Evolutionary conservation across 2,113 vertebrate species (phyloP), one percentile per base, ranked within the genome.

Genomic region (Corythornis vintsioides): DNA sequence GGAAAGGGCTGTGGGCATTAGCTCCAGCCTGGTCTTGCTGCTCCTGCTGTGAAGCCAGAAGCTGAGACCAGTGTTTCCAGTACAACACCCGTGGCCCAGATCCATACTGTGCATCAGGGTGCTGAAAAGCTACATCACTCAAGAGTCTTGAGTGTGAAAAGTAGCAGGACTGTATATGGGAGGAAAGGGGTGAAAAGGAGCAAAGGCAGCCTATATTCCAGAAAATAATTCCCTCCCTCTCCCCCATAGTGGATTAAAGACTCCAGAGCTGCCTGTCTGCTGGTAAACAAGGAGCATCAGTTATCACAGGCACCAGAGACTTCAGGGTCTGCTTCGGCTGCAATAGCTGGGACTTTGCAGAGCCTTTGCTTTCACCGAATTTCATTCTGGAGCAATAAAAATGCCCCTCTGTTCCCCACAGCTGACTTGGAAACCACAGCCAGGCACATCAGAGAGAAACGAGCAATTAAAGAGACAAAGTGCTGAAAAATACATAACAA

Each of bases 401-500:
- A 81, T 77, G 60, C 61, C 61, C 52, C 79, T 91, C 81, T 91
- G 52, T 71, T 97, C 77, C 74, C 87, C 63, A 53, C 87, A 89
- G 88, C 83, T 86, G 92, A 86, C 80, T 93, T 89, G 57, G 65
- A 92, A 87, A 86, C 94, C 89, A 66, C 72, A 83, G 85, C 59
- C 60, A 19, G 5, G 59, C 48, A 72, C 59, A 89, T 96, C 95
- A 96, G 86, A 95, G 61, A 85, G 84, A 90, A 93, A 88, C 4
- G 8, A 94, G 70, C 93, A 96, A 95, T 97, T 96, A 96, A 96
- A 97, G 91, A 94, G 95, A 97, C 97, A 95, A 96, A 97, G 91
- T 96, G 86, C 93, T 97, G 90, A 97, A 97, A 97, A 96, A 97
- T 95, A 93, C 88, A 95, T 96, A 96, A 94, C 94, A 96, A 93